Percentiles rank a stretch among this genome's conserved stretches.
These are phyloP conservation scores for Periophthalmodon schlosseri DNA, from an alignment of 2,113 vertebrate genomes.

Conservation along the genomic window DNA sequence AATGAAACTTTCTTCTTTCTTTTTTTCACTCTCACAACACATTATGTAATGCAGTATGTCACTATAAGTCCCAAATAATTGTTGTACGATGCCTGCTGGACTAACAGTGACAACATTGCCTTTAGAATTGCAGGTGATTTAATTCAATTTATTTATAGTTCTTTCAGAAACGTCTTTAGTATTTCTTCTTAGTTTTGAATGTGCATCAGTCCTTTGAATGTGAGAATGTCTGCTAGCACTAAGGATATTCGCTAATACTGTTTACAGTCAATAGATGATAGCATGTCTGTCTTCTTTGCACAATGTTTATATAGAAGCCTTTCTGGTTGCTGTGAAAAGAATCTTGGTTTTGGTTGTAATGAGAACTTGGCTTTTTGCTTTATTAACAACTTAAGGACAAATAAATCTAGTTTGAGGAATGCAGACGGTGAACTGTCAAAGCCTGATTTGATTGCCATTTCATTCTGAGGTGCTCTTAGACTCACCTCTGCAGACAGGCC, in stretches of 20 bases:
- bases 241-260: not conserved
- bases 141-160: not conserved
- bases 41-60: not conserved
- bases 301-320: not conserved
- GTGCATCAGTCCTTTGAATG: not conserved
- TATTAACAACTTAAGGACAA: slow-evolving; percentile 21
- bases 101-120: not conserved
- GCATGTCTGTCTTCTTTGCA: not conserved
- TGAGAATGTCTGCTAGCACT: slow-evolving; percentile 1
- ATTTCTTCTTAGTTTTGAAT: not conserved
- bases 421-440: slow-evolving; percentile 16
- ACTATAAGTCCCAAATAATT: not conserved
- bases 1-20: not conserved
- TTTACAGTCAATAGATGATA: slow-evolving; percentile 11
- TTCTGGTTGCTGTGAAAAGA: not conserved
- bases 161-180: not conserved
- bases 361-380: slow-evolving; percentile 11
- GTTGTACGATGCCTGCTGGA: not conserved
- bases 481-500: slow-evolving; percentile 26
- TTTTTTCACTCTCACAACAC: not conserved
- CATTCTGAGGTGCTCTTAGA: slow-evolving; percentile 5
- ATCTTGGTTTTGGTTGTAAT: slow-evolving; percentile 33
- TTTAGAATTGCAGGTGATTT: not conserved
- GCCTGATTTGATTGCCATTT: slow-evolving; percentile 12
- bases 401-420: slow-evolving; percentile 70